phyloP scores from a whole-genome alignment of 2,113 vertebrate species.

The Alexandromys fortis region DNA sequence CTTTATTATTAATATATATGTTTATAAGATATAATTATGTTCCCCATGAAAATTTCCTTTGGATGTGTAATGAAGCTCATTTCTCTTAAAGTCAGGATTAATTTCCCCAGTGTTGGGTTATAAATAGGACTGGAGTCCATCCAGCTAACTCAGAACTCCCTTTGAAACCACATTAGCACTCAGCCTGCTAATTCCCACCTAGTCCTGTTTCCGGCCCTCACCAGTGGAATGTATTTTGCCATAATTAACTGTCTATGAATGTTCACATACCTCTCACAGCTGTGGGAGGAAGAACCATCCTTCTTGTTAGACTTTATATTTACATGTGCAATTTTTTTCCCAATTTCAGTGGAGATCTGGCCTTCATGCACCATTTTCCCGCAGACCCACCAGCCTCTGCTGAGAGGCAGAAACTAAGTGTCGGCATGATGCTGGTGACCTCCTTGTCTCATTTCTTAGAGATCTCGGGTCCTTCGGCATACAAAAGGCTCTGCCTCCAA shows the following conservation, averaged over 20 bases:
- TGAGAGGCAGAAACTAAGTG: not conserved
- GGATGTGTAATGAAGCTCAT: not conserved
- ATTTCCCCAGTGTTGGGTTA: slow-evolving; percentile 43
- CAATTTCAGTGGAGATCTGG: not conserved
- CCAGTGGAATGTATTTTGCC: not conserved
- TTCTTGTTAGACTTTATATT: slow-evolving; percentile 36
- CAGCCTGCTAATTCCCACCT: not conserved
- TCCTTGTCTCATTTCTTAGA: not conserved
- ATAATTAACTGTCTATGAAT: slow-evolving; percentile 8
- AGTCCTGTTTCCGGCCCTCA: not conserved
- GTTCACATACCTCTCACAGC: slow-evolving; percentile 5
- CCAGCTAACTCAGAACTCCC: slow-evolving; percentile 7
- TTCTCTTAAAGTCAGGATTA: slow-evolving; percentile 18
- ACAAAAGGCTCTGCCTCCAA: not conserved
- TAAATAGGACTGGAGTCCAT: slow-evolving; percentile 33
- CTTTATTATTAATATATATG: not conserved
- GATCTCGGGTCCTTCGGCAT: not conserved
- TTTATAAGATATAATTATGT: not conserved
- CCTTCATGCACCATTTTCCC: not conserved
- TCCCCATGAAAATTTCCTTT: slow-evolving; percentile 37
- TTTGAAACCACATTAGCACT: slow-evolving; percentile 37
- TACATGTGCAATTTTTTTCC: slow-evolving; percentile 1
- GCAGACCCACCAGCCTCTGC: not conserved
- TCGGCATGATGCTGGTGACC: not conserved
- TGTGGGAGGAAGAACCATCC: slow-evolving; percentile 16